Conservation (phyloP, 1,140 invertebrate genomes). For the Halesus radiatus region DNA sequence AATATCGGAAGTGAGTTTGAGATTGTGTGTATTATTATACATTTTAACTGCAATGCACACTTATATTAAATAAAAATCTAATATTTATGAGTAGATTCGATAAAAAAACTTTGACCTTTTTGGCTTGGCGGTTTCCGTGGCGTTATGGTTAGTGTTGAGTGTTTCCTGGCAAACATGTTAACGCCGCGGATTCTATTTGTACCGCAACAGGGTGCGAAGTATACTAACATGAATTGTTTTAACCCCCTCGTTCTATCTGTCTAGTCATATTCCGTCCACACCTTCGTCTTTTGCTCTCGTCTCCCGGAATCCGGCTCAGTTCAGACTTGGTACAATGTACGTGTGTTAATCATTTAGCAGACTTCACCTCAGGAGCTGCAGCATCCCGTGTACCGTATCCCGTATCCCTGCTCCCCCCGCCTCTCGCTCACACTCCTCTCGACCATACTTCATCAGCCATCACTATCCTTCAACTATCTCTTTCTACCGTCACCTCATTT, state of each 20-base stretch:
- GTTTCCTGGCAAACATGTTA: no score
- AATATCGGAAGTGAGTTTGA: no score
- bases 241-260: background rate
- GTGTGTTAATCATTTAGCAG: constrained; percentile 44
- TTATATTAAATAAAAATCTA: no score
- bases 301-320: background rate
- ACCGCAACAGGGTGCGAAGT: no score
- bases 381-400: constrained; percentile 7
- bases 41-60: no score
- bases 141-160: no score
- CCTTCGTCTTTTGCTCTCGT: background rate
- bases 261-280: constrained; percentile 23
- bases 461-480: constrained; percentile 38
- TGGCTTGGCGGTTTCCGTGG: no score
- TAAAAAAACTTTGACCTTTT: no score
- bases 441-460: constrained; percentile 26
- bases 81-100: no score
- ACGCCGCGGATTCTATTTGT: no score
- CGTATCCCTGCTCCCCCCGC: background rate
- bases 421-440: background rate
- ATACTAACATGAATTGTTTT: no score
- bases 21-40: no score
- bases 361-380: constrained; percentile 33
- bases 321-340: background rate
- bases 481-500: constrained; percentile 83